A percentile compares a stretch with the other conserved stretches of the same genome.
Evolutionary conservation across 2,113 vertebrate genomes (phyloP).

Genomic region (Pollimyrus isidori): DNA sequence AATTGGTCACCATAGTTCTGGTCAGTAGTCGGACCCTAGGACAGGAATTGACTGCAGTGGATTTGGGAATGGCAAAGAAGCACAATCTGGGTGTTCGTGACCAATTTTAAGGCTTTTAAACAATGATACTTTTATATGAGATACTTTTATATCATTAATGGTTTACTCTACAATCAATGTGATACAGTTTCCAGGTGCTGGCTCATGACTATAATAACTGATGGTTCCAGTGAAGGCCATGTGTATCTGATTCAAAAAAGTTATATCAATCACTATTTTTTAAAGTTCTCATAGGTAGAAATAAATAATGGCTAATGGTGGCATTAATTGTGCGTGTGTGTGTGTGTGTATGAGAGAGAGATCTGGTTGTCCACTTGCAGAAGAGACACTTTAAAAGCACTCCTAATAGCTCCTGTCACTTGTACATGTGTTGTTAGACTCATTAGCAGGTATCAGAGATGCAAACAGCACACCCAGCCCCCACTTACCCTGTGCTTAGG

Average conservation of each 20-base stretch:
- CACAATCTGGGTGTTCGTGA: background rate
- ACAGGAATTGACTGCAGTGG: background rate
- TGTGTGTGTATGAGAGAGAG: background rate
- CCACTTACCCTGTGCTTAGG: background rate
- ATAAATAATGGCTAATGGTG: background rate
- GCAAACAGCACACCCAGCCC: background rate
- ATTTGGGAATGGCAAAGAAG: background rate
- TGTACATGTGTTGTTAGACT: background rate
- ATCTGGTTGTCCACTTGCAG: background rate
- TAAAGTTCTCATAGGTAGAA: background rate
- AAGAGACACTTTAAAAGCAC: background rate
- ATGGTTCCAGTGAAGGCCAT: background rate
- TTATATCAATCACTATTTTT: background rate
- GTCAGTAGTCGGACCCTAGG: background rate
- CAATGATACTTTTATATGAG: too few species aligned
- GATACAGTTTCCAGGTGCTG: background rate
- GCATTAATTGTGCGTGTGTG: background rate
- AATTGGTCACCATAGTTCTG: background rate
- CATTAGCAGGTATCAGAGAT: background rate
- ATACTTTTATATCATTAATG: background rate
- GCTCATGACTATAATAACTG: background rate
- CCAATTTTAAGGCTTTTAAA: background rate
- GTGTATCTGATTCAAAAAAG: background rate
- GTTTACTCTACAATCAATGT: background rate
- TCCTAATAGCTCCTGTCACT: background rate